These are phyloP conservation scores for Notothenia coriiceps DNA, from an alignment of 2,113 vertebrate species.

Conservation along the genomic window DNA sequence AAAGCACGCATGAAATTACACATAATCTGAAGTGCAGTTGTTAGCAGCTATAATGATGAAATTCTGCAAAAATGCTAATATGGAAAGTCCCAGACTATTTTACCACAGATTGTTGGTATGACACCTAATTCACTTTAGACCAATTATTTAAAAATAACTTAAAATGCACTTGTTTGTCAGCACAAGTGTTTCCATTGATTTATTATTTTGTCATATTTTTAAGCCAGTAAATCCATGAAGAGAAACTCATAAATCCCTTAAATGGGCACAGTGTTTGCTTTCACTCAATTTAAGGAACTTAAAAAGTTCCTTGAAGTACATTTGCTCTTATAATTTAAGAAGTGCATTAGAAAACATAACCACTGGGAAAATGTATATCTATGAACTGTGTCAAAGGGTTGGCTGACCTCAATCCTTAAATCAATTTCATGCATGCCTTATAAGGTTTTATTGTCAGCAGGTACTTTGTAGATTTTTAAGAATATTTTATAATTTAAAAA, in stretches of 20 bases:
- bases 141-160: neutral
- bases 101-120: neutral
- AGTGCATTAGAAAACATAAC: neutral
- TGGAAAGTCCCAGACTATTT: neutral
- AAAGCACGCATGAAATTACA: conserved; percentile 5
- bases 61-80: neutral
- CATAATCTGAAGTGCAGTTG: neutral
- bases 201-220: neutral
- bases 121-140: neutral
- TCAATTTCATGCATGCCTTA: conserved; percentile 8
- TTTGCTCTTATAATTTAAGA: neutral
- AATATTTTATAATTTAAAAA: neutral
- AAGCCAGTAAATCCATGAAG: neutral
- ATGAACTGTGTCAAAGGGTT: conserved; percentile 27
- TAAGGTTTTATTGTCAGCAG: conserved; percentile 10
- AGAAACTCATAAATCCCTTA: neutral
- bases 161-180: neutral
- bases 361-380: neutral
- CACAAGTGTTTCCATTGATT: neutral
- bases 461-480: neutral
- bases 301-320: neutral
- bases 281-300: conserved; percentile 1
- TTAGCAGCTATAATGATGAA: neutral
- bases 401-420: conserved; percentile 9
- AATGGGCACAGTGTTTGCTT: neutral